Evolutionary conservation across 2,797 vertebrate species (phyloP).

Genomic region (Pelochelys cantorii): DNA sequence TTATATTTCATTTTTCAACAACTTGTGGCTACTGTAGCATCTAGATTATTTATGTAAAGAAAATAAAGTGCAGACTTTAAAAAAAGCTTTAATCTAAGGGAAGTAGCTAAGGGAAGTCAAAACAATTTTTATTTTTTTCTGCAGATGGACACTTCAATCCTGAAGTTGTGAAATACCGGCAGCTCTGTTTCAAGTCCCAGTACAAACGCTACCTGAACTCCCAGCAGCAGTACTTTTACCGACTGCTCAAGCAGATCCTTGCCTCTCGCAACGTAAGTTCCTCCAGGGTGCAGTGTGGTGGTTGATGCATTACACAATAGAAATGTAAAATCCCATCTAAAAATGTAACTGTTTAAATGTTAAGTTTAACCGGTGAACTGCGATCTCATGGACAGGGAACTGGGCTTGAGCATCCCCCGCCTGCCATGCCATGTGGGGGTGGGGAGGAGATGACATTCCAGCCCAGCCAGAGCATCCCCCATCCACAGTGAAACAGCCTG

Average conservation of each 20-base stretch:
- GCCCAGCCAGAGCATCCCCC: too few species aligned
- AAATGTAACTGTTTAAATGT: too few species aligned
- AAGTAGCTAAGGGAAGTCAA: background rate
- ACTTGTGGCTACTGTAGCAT: background rate
- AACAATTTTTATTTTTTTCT: background rate
- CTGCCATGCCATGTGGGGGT: too few species aligned
- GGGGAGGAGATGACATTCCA: too few species aligned
- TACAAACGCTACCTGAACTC: constrained; percentile 90
- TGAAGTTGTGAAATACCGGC: constrained; percentile 96
- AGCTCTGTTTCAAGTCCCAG: constrained; percentile 94
- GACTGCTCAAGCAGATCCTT: constrained; percentile 94
- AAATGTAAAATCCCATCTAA: too few species aligned
- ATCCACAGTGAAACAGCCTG: too few species aligned
- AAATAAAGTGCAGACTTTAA: background rate
- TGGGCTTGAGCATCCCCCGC: too few species aligned
- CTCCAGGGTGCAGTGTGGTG: rapidly evolving
- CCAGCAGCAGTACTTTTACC: constrained; percentile 96
- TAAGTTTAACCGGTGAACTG: too few species aligned
- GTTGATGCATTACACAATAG: background rate
- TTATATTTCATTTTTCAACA: rapidly evolving
- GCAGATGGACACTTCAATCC: constrained; percentile 97
- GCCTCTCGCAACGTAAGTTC: constrained; percentile 92
- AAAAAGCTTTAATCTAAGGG: background rate
- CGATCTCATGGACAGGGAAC: too few species aligned
- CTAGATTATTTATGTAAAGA: background rate